These are phyloP conservation scores for Himalopsyche japonica DNA, from an alignment of 2,888 invertebrate genomes.

Conservation along the genomic window DNA sequence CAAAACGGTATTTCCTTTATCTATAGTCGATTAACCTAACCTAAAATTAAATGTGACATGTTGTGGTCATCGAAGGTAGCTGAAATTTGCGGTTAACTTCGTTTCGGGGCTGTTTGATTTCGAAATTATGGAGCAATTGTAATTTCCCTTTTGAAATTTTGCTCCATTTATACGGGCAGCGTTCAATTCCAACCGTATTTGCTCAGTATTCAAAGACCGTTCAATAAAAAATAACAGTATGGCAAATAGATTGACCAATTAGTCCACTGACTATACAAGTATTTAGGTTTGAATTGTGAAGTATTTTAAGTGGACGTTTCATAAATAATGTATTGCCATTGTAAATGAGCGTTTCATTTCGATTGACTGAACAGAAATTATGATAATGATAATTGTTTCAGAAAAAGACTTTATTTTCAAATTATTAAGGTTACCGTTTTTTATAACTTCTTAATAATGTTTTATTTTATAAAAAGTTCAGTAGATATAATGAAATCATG, in stretches of 20 bases:
- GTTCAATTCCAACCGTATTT: not conserved
- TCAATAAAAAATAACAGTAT: not conserved
- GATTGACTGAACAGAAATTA: no score
- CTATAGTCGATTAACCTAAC: not conserved
- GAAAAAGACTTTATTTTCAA: no score
- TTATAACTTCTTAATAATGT: no score
- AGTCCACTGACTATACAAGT: not conserved
- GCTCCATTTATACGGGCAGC: not conserved
- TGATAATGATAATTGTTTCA: no score
- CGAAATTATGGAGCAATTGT: not conserved
- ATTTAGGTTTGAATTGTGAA: not conserved
- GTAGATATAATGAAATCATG: no score
- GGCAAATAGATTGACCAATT: not conserved
- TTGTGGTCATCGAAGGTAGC: not conserved
- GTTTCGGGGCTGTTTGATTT: not conserved
- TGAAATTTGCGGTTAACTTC: not conserved
- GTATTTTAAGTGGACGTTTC: not conserved
- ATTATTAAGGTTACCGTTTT: no score
- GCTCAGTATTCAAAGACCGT: not conserved
- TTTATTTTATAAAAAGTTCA: no score
- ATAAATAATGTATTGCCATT: no score
- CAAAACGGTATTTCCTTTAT: not conserved
- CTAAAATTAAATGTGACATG: slow-evolving; percentile 1
- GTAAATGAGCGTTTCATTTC: no score
- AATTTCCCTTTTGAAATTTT: not conserved